phyloP scores from a whole-genome alignment of 2,797 vertebrate species.

The Lacerta viridis region DNA sequence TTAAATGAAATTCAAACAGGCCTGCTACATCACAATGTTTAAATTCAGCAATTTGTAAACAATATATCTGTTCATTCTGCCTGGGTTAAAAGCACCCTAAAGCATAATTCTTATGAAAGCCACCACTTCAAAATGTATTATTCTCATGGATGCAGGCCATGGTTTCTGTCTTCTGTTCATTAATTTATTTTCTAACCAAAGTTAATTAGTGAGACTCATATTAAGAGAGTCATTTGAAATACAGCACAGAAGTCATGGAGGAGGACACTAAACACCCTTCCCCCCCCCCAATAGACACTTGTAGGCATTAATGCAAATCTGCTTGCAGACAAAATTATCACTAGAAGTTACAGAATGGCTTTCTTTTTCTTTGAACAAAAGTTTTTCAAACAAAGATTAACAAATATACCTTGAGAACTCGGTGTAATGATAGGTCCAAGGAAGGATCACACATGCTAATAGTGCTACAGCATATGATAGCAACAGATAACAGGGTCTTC shows the following conservation, averaged over 20 bases:
- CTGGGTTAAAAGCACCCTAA: conserved; percentile 80
- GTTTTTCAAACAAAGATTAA: not conserved
- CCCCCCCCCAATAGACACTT: not conserved
- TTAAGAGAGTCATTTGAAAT: conserved; percentile 72
- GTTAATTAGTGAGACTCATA: conserved; percentile 76
- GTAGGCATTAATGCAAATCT: conserved; percentile 47
- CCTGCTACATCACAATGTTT: conserved; percentile 77
- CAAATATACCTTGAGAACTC: not conserved
- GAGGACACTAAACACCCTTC: conserved; percentile 18
- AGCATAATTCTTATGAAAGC: conserved; percentile 77
- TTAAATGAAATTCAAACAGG: conserved; percentile 77
- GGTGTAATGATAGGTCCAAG: not conserved
- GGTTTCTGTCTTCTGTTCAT: conserved; percentile 75
- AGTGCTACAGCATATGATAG: not conserved
- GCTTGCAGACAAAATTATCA: conserved; percentile 22
- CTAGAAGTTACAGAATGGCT: not conserved
- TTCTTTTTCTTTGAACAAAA: not conserved
- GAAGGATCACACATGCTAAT: not conserved
- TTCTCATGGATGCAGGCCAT: conserved; percentile 67
- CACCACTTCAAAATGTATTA: conserved; percentile 74
- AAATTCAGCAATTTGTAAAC: conserved; percentile 81
- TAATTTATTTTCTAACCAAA: conserved; percentile 80
- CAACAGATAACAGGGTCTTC: not conserved
- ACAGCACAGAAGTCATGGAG: conserved; percentile 46
- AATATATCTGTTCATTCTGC: conserved; percentile 80